phyloP scores from a whole-genome alignment of 2,797 vertebrate genomes.

The Centroberyx gerrardi region DNA sequence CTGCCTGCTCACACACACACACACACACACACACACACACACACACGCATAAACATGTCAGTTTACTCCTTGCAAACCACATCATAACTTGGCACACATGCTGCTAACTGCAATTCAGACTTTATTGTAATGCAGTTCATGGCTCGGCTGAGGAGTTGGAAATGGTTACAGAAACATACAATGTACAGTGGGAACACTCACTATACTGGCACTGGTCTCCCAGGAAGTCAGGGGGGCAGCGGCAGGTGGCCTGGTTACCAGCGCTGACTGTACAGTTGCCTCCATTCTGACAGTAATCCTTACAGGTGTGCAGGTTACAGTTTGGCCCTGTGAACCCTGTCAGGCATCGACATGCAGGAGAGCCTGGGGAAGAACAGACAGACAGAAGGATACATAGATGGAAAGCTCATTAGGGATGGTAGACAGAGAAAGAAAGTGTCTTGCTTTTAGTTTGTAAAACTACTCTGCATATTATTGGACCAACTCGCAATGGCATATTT shows the following conservation, averaged over 20 bases:
- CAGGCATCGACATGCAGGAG: slow-evolving; percentile 94
- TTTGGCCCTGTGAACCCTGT: slow-evolving; percentile 93
- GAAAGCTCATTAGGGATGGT: neutral
- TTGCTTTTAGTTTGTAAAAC: neutral
- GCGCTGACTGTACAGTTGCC: slow-evolving; percentile 92
- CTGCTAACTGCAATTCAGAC: neutral
- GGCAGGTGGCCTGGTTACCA: slow-evolving; percentile 96
- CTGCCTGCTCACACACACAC: slow-evolving; percentile 82
- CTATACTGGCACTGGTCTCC: slow-evolving; percentile 96
- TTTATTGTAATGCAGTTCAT: neutral
- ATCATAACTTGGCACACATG: neutral
- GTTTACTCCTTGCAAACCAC: neutral
- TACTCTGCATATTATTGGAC: too few species aligned
- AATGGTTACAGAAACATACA: neutral
- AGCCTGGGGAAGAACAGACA: slow-evolving; percentile 79
- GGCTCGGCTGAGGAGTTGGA: neutral
- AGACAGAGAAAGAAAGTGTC: neutral
- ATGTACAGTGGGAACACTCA: slow-evolving; percentile 79
- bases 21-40: slow-evolving; percentile 25
- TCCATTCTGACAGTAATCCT: slow-evolving; percentile 91
- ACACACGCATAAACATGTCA: neutral
- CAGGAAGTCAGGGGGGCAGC: slow-evolving; percentile 87
- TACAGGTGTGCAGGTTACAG: slow-evolving; percentile 92
- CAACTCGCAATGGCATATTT: neutral
- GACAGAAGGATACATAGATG: neutral